Evolutionary conservation across 1,140 invertebrate species (phyloP).

Genomic region (Atta colombica): DNA sequence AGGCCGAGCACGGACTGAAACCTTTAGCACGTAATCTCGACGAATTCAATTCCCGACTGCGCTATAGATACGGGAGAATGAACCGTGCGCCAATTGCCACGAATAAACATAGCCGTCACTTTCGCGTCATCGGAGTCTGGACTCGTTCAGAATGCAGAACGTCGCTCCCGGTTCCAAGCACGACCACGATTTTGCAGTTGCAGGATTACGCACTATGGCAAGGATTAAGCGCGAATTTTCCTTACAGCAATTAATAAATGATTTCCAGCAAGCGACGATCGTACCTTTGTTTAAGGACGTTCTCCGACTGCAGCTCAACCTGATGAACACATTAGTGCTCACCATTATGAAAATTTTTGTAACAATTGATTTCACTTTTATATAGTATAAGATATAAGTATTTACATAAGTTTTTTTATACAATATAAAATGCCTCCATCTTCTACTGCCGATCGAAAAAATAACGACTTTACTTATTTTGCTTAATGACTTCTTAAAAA

Average conservation of each 20-base stretch:
- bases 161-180: neutral
- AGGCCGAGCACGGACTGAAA: conserved; percentile 24
- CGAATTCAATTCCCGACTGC: conserved; percentile 42
- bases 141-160: neutral
- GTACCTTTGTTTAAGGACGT: too few relatives aligned
- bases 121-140: conserved; percentile 5
- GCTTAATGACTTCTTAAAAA: too few relatives aligned
- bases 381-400: too few relatives aligned
- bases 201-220: neutral
- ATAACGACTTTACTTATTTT: too few relatives aligned
- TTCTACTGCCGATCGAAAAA: too few relatives aligned
- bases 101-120: conserved; percentile 23
- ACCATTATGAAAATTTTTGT: too few relatives aligned
- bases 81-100: conserved; percentile 25
- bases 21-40: conserved; percentile 35
- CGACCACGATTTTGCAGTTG: neutral
- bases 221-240: neutral
- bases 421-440: too few relatives aligned
- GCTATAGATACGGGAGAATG: conserved; percentile 38
- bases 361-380: too few relatives aligned
- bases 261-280: too few relatives aligned
- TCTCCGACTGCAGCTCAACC: too few relatives aligned
- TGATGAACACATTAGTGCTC: too few relatives aligned
- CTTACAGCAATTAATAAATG: neutral
- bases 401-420: too few relatives aligned